Evolutionary conservation across 2,888 invertebrate genomes (phyloP), one percentile per base, ranked within the genome.

Genomic region (Pocota personata): DNA sequence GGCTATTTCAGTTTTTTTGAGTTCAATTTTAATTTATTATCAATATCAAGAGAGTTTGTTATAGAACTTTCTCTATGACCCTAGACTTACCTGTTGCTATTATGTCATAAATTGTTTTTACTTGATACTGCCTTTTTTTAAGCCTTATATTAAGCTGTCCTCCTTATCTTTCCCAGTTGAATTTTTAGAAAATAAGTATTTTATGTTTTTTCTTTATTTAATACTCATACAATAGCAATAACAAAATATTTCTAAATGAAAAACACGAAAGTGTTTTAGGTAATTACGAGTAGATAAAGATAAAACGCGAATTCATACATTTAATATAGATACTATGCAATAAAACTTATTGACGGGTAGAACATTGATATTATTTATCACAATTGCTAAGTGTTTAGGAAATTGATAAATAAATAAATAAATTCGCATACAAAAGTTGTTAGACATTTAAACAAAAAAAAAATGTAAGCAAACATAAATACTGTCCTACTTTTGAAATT

Each of bases 311-410:
- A 35, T 50, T 50, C n/a, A 55, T 12, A 58, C 16, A 52, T 14
- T 64, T 75, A 62, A 52, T 35, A 37, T 48, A 60, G 16, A 71
- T 43, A 62, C 48, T 60, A 57, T 66, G 72, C 72, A 72, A 72
- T 79, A 79, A 64, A 57, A 57, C 30, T 48, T 71, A 40, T 57
- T 69, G 24, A 75, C 73, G 75, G 79, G 73, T 84, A 75, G 64
- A 75, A 30, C 12, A 76, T 66, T 64, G 69, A 71, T 82, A 76
- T 71, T 58, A 71, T 76, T 64, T 79, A 64, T n/a, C 7, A 40
- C 16, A 80, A 21, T 21, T 32, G 14, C 32, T 52, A 55, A 78
- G 10, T 73, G 40, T 10, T 60, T 0, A 35, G 19, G 19, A 46
- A 21, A 19, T 24, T 24, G 24, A 16, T 46, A 46, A 12, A 27